Evolutionary conservation across 2,113 vertebrate species (phyloP).

Genomic region (Macquaria ambigua): DNA sequence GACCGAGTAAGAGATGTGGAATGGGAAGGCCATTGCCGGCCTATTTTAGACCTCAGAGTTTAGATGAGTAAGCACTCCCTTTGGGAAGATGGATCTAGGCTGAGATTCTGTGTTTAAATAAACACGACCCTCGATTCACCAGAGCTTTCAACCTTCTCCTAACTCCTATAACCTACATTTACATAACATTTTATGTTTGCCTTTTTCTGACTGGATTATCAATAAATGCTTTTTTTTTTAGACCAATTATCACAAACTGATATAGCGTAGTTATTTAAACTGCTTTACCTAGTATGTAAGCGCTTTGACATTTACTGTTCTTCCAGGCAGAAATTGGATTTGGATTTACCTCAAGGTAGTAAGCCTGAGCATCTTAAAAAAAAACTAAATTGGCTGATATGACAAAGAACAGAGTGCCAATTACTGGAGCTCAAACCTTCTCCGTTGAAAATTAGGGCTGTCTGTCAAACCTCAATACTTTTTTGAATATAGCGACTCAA

Average conservation of each 20-base stretch:
- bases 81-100: constrained; percentile 59
- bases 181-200: neutral
- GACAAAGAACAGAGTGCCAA: neutral
- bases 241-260: neutral
- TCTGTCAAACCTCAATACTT: neutral
- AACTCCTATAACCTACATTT: neutral
- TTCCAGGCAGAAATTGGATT: constrained; percentile 14
- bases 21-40: constrained; percentile 58
- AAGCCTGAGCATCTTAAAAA: constrained; percentile 5
- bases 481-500: neutral
- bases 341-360: neutral
- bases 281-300: constrained; percentile 8
- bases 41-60: constrained; percentile 72
- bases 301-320: neutral
- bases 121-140: constrained; percentile 50
- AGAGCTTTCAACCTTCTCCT: constrained; percentile 20
- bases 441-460: neutral
- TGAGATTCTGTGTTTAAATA: constrained; percentile 63
- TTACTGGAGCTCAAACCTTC: constrained; percentile 19
- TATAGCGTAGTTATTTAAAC: constrained; percentile 1
- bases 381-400: neutral
- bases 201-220: constrained; percentile 21
- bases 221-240: constrained; percentile 1
- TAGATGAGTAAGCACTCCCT: constrained; percentile 72
- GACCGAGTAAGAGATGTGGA: constrained; percentile 57